A percentile compares a stretch with the other conserved stretches of the same genome.
phyloP scores from a whole-genome alignment of 2,113 vertebrate genomes.

The Bos indicus region DNA sequence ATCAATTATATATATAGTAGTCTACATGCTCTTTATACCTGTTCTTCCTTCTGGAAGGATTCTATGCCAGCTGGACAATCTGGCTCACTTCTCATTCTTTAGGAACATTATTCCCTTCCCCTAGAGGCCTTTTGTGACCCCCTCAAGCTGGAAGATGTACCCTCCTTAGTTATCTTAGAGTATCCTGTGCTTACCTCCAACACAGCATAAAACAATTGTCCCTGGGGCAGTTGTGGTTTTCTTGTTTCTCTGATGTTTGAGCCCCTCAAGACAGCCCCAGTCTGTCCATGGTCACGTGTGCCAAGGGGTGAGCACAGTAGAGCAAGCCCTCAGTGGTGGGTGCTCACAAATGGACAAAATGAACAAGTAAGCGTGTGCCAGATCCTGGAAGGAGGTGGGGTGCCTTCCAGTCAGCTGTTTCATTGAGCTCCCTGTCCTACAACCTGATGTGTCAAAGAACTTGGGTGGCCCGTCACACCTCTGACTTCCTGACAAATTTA shows the following conservation, averaged over 20 bases:
- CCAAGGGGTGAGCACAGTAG: background rate
- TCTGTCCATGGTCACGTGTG: background rate
- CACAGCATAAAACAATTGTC: background rate
- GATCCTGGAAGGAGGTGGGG: background rate
- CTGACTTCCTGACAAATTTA: conserved; percentile 45
- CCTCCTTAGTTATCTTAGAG: background rate
- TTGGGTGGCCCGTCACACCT: background rate
- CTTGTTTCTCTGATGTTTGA: background rate
- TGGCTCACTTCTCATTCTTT: background rate
- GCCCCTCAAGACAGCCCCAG: background rate
- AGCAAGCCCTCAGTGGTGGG: background rate
- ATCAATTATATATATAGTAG: background rate
- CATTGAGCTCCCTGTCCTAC: background rate
- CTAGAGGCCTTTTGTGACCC: background rate
- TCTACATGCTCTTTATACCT: background rate
- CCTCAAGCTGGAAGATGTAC: background rate
- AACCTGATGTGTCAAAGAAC: background rate
- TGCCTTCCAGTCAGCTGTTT: background rate
- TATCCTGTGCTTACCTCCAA: background rate
- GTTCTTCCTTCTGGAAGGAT: background rate
- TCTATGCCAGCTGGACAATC: background rate
- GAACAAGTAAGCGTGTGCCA: rapidly evolving
- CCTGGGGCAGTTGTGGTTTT: background rate
- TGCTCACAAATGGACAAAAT: background rate
- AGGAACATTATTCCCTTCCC: background rate